Percentiles rank a stretch among this genome's conserved stretches.
phyloP scores from a whole-genome alignment of 2,113 vertebrate species.

The Anas platyrhynchos region DNA sequence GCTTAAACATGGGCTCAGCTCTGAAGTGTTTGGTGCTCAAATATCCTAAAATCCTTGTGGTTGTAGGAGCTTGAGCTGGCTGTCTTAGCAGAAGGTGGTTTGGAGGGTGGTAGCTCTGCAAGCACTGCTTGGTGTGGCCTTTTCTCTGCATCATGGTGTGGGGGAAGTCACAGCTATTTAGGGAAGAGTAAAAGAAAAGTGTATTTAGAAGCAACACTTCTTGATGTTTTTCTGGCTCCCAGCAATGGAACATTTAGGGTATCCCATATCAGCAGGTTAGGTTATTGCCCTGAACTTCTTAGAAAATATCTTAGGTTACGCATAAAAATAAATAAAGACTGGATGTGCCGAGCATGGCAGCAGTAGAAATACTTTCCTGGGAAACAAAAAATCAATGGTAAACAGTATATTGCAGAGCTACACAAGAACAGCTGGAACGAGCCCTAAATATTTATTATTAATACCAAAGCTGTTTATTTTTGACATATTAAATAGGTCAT shows the following conservation, averaged over 20 bases:
- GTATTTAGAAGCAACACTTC: not conserved
- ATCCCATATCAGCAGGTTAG: not conserved
- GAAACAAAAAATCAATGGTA: not conserved
- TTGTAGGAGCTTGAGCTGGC: not conserved
- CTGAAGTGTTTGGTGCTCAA: not conserved
- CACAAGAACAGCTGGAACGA: not conserved
- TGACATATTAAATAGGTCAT: conserved; percentile 66
- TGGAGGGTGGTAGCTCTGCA: not conserved
- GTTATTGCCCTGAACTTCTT: not conserved
- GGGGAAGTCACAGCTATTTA: not conserved
- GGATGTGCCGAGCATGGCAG: not conserved
- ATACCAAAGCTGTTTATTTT: conserved; percentile 60
- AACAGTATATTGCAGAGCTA: not conserved
- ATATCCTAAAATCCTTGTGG: not conserved
- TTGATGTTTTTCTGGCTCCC: not conserved
- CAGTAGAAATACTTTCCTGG: not conserved
- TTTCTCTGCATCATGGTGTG: not conserved
- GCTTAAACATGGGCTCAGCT: not conserved
- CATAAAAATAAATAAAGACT: not conserved
- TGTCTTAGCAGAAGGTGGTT: not conserved
- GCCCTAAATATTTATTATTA: conserved; percentile 69
- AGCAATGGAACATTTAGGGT: not conserved
- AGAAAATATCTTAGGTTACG: not conserved
- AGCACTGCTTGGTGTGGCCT: not conserved
- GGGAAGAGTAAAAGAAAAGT: not conserved